A percentile compares a stretch with the other conserved stretches of the same genome.
Conservation (phyloP, 2,113 vertebrate genomes). For the Heterocephalus glaber region DNA sequence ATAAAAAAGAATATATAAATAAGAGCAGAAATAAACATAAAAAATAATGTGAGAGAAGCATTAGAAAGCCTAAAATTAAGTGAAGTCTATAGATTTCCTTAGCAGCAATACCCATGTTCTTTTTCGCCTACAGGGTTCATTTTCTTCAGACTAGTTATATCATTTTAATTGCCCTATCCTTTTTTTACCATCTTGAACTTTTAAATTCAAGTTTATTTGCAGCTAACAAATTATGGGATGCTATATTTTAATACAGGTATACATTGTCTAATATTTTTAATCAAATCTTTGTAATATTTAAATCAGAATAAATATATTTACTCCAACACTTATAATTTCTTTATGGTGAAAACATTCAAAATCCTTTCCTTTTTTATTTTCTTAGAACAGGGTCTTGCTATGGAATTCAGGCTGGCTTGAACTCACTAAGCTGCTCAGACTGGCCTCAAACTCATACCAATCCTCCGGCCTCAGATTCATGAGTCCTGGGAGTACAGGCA, state of each 20-base stretch:
- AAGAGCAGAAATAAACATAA: not conserved
- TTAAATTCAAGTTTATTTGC: not conserved
- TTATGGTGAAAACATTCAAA: not conserved
- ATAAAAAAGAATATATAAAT: not conserved
- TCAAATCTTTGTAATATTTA: not conserved
- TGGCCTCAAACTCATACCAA: not conserved
- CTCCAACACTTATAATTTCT: not conserved
- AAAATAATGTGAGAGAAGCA: too few species aligned
- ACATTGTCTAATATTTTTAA: not conserved
- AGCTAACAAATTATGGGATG: not conserved
- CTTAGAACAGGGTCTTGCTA: not conserved
- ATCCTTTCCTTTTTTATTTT: not conserved
- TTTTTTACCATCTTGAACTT: not conserved
- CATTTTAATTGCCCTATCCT: not conserved
- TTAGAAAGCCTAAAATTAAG: not conserved
- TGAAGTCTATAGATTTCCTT: not conserved
- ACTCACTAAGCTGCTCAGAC: not conserved
- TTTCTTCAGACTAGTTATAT: not conserved
- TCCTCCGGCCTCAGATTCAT: not conserved
- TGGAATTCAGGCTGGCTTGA: not conserved
- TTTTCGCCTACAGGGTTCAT: not conserved
- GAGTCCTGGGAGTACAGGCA: not conserved
- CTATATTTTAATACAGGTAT: not conserved
- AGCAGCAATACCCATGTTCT: not conserved
- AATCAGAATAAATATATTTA: not conserved